Evolutionary conservation across 2,797 vertebrate genomes (phyloP).

Genomic region (Psittacula derbiana): DNA sequence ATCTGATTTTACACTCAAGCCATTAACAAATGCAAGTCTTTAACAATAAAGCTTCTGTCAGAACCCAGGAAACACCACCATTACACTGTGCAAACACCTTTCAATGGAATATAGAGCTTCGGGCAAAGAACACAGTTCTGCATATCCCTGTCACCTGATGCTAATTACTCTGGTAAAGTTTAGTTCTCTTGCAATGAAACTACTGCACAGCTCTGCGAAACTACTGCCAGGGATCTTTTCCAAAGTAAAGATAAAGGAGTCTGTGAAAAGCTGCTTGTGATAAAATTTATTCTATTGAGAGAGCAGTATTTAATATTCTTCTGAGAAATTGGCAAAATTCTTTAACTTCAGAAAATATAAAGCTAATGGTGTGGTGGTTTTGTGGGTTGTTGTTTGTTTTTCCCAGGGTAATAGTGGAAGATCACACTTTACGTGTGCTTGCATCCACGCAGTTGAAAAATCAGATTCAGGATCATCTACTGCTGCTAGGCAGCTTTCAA

Average conservation of each 20-base stretch:
- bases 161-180: background rate
- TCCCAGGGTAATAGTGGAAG: background rate
- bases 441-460: background rate
- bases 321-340: background rate
- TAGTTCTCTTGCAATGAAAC: background rate
- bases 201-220: background rate
- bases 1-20: background rate
- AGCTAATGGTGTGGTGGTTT: background rate
- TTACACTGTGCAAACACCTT: background rate
- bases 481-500: background rate
- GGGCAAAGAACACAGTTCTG: background rate
- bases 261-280: background rate
- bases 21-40: background rate
- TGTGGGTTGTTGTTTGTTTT: background rate
- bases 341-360: background rate
- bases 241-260: background rate
- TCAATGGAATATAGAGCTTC: background rate
- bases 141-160: background rate
- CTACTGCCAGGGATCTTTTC: background rate
- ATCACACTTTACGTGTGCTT: background rate
- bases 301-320: background rate
- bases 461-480: background rate
- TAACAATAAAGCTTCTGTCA: constrained; percentile 1
- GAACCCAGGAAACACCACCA: background rate
- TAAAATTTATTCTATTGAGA: background rate